Percentiles rank a stretch among this genome's conserved stretches.
Conservation (phyloP, 2,888 invertebrate genomes). For the Harpagoxenus sublaevis region DNA sequence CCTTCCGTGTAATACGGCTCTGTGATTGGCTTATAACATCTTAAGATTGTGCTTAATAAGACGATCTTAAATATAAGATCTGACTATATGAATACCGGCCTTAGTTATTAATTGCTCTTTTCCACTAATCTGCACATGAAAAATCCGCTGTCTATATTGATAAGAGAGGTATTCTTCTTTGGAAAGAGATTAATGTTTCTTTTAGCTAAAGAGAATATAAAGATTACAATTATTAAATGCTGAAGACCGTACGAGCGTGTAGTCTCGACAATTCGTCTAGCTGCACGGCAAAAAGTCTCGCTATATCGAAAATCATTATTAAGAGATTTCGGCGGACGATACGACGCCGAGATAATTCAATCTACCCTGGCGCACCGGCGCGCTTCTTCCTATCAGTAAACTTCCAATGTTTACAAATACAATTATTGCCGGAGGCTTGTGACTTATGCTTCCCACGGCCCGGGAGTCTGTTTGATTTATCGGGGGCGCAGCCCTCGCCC, state of each 20-base stretch:
- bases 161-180: not conserved
- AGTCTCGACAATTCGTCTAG: not conserved
- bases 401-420: constrained; percentile 79
- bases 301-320: constrained; percentile 9
- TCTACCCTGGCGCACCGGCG: constrained; percentile 41
- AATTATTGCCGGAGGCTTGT: constrained; percentile 78
- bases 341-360: constrained; percentile 40
- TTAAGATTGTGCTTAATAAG: too few species aligned
- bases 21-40: too few species aligned
- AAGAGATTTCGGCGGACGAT: constrained; percentile 17
- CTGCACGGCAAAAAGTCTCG: not conserved
- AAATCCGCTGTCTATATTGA: too few species aligned
- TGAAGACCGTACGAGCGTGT: not conserved
- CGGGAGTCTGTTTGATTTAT: constrained; percentile 81
- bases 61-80: too few species aligned
- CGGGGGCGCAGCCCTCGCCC: constrained; percentile 73
- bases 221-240: not conserved
- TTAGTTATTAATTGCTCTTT: too few species aligned
- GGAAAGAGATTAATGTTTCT: not conserved
- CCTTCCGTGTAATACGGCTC: too few species aligned
- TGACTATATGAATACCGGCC: too few species aligned
- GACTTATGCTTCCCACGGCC: constrained; percentile 83
- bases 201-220: not conserved
- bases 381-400: constrained; percentile 70
- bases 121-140: too few species aligned